Conservation (phyloP, 2,797 vertebrate genomes). For the Danio choprae region DNA sequence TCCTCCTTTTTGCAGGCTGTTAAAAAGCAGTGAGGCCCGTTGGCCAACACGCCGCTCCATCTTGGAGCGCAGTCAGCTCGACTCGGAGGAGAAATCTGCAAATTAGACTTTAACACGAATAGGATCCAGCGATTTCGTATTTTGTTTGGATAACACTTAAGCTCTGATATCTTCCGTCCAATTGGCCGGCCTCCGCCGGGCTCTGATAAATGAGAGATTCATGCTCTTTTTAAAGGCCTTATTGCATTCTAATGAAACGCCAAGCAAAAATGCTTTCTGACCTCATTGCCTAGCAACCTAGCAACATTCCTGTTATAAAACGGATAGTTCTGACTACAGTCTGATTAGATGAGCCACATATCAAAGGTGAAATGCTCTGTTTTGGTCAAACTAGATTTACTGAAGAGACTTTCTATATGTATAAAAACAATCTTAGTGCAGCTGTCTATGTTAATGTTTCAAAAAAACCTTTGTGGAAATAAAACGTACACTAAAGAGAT, state of each 20-base stretch:
- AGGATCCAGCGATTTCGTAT: slow-evolving; percentile 43
- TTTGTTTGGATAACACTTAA: slow-evolving; percentile 52
- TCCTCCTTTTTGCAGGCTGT: slow-evolving; percentile 10
- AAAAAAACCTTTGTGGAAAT: too few species aligned
- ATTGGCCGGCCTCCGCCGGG: slow-evolving; percentile 32
- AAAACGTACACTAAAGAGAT: too few species aligned
- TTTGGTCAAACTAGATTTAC: too few species aligned
- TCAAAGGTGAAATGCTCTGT: neutral
- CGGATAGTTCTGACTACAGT: neutral
- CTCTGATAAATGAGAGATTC: slow-evolving; percentile 59
- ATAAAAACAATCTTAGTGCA: too few species aligned
- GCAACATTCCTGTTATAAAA: slow-evolving; percentile 27
- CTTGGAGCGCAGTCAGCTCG: slow-evolving; percentile 31
- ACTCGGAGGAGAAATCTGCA: slow-evolving; percentile 36
- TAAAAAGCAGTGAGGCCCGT: slow-evolving; percentile 25
- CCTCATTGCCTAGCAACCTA: slow-evolving; percentile 44
- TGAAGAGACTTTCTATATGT: too few species aligned
- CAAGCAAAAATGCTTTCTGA: slow-evolving; percentile 48
- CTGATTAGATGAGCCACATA: neutral
- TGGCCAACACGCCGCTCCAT: slow-evolving; percentile 12
- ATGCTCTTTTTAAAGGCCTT: slow-evolving; percentile 52
- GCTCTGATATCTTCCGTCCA: slow-evolving; percentile 49
- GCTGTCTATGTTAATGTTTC: too few species aligned
- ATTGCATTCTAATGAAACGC: slow-evolving; percentile 51
- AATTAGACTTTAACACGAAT: slow-evolving; percentile 47